Base-by-base conservation (phyloP, 2,888 invertebrate genomes). In the Hirudinaria manillensis region DNA sequence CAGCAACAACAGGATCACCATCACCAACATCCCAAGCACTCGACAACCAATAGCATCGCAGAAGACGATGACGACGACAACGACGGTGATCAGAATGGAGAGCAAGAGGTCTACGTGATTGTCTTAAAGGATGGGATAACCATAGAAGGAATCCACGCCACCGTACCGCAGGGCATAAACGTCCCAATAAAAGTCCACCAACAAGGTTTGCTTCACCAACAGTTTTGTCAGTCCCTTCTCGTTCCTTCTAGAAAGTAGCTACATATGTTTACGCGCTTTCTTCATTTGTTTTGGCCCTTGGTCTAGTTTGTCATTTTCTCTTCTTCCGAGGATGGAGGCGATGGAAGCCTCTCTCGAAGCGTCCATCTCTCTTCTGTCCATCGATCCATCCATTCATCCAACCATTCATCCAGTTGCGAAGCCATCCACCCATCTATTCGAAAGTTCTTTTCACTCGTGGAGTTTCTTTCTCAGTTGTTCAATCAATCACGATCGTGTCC, bases 71-170 rank as follows among this genome's bases (percentile, higher is more conserved):
- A 72, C 13, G 32, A 55, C 45, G 72, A 72, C 1, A 45, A 38
- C 21, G 70, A 51, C 27, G 32, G 29, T 32, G 72, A 51, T 29
- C 53, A 55, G 53, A 29, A 51, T 29, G 55, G 55, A n/a, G 55
- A 72, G 34, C 36, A 70, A 3, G 75, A 75, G 36, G 45, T 75
- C 7, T 68, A 75, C 70, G 70, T 75, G 38, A 70, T 75, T 27
- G 61, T 75, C 19, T 61, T 75, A 27, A 70, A 70, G 45, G 75
- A 75, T 70, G 75, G 75, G 36, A 75, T 75, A 45, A 70, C 27
- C 13, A 75, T 75, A 45, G 75, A 75, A 70, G 75, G 75, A 24
- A 70, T 75, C 27, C 75, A 75, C 32, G 75, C 70, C 32, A 70
- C 67, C 24, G 70, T 70, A 1, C 29, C 75, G n/a, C 36, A 38